phyloP scores from a whole-genome alignment of 2,797 vertebrate genomes.

The Staurois parvus region DNA sequence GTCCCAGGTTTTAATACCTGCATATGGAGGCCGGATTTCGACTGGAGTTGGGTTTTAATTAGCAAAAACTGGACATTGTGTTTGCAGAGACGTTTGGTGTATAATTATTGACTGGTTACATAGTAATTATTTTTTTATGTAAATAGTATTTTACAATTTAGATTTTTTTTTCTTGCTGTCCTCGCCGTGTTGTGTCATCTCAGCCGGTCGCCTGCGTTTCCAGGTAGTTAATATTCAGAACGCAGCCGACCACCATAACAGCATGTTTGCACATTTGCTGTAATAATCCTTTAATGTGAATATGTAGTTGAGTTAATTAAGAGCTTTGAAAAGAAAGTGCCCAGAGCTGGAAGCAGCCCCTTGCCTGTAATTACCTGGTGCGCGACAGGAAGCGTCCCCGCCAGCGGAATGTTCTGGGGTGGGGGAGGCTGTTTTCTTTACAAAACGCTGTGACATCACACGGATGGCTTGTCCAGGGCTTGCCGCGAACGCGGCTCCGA shows the following conservation, averaged over 20 bases:
- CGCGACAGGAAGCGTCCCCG: constrained; percentile 54
- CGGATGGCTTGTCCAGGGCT: neutral
- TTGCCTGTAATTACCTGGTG: constrained; percentile 63
- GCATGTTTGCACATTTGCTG: constrained; percentile 64
- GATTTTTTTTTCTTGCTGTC: neutral
- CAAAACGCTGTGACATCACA: neutral
- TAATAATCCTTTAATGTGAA: constrained; percentile 69
- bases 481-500: neutral
- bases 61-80: too few species aligned
- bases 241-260: neutral
- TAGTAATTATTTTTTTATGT: too few species aligned
- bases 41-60: too few species aligned
- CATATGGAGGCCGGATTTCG: too few species aligned
- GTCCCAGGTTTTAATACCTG: too few species aligned
- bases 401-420: neutral
- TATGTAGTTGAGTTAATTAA: constrained; percentile 68
- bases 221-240: constrained; percentile 26
- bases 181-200: neutral
- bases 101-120: too few species aligned
- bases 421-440: neutral
- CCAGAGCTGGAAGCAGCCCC: constrained; percentile 60
- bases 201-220: neutral
- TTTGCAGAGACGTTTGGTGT: too few species aligned
- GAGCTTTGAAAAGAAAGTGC: constrained; percentile 67
- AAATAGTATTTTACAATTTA: too few species aligned